A percentile compares a stretch with the other conserved stretches of the same genome.
Evolutionary conservation across 2,888 invertebrate species (phyloP).

Genomic region (Kryphioiulus occultus): DNA sequence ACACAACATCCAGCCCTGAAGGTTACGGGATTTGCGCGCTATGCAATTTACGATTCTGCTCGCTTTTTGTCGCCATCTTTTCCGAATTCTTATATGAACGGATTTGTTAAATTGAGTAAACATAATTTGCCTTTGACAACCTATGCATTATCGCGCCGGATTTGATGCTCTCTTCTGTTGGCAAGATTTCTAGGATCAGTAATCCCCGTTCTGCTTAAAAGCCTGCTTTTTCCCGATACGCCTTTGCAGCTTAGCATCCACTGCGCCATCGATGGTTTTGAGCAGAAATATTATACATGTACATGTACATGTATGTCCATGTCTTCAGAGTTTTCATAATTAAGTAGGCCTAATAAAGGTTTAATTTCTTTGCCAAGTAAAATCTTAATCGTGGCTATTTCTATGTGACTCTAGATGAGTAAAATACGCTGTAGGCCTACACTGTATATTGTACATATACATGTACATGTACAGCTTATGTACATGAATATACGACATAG

Average conservation of each 20-base stretch:
- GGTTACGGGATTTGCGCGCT: constrained; percentile 10
- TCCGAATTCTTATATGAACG: neutral
- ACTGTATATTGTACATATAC: no score
- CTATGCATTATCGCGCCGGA: constrained; percentile 25
- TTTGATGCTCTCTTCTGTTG: neutral
- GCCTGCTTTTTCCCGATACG: neutral
- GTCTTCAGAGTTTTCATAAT: no score
- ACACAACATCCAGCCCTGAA: neutral
- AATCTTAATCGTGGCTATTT: no score
- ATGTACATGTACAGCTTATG: no score
- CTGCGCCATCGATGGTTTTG: neutral
- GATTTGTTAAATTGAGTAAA: constrained; percentile 20
- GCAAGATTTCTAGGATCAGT: neutral
- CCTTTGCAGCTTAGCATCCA: neutral
- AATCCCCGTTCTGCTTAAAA: constrained; percentile 1
- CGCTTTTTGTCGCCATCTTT: constrained; percentile 29
- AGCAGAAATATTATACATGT: no score
- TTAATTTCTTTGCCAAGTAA: no score
- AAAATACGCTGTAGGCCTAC: no score
- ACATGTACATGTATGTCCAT: no score
- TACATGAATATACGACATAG: no score
- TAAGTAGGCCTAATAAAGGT: no score
- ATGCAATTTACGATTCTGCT: neutral
- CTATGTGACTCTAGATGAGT: no score
- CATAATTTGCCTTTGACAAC: constrained; percentile 35